Base-by-base conservation (phyloP, 2,113 vertebrate genomes). In the Micromys minutus region DNA sequence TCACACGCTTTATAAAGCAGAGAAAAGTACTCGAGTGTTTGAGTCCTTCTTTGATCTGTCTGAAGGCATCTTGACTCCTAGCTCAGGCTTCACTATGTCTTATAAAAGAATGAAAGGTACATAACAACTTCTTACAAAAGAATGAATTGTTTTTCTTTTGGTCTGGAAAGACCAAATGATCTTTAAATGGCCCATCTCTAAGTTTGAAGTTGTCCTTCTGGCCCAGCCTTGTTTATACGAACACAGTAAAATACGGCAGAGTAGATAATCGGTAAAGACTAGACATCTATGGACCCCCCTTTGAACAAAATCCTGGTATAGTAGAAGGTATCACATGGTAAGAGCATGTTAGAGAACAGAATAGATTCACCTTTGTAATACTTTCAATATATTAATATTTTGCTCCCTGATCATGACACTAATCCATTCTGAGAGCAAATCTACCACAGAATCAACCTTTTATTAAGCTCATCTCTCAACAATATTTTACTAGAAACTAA, bases 111-210 rank as follows among this genome's bases (percentile, higher is more conserved):
- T 65, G 29, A 65, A 47, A 88, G 34, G 19, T 52, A 90, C 76
- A 85, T 74, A 93, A 11, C 50, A 95, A 57, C 39, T 80, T 93
- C 75, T 93, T 85, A 61, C 87, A 61, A 67, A 67, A 67, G 63
- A 34, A 67, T 67, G 9, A 67, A 4, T 6, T 34, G 5, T 10
- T 63, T 16, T 15, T 87, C 93, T 45, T 72, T 77, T 92, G 42
- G n/a, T 36, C 42, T 93, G 4, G 47, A 95, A 90, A 94, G 21
- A 55, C 42, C 26, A 50, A 65, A 59, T 24, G 13, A 74, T 89
- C 31, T 76, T 76, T 89, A 61, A 72, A 45, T 45, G 94, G 10
- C 55, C 39, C n/a, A 50, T 65, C 16, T 91, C 72, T 83, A 85
- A 86, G n/a, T 45, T 83, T 79, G 8, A 94, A 24, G 17, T 61